phyloP scores from a whole-genome alignment of 2,888 invertebrate genomes.

The Drosophila hamatofila region DNA sequence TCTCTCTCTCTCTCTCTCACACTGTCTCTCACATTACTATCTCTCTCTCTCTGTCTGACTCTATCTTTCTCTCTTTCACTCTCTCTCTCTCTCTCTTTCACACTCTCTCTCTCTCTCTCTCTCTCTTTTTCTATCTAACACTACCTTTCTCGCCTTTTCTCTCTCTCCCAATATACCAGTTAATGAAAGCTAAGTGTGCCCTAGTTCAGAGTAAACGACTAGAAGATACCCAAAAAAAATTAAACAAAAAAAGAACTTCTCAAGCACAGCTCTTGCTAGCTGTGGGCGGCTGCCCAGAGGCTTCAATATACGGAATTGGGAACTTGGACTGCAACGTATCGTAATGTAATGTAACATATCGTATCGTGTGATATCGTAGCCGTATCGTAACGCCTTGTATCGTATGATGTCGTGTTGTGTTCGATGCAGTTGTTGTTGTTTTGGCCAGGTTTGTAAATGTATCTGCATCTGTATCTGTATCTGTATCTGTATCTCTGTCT shows the following conservation, averaged over 20 bases:
- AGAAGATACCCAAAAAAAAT: neutral
- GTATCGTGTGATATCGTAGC: conserved; percentile 31
- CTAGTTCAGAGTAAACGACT: neutral
- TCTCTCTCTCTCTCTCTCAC: neutral
- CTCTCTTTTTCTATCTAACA: neutral
- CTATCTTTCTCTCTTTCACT: neutral
- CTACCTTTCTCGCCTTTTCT: neutral
- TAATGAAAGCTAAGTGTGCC: too few relatives aligned
- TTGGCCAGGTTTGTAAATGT: conserved; percentile 27
- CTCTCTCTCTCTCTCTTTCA: too few relatives aligned
- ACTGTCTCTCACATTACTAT: too few relatives aligned
- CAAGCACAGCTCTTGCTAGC: neutral
- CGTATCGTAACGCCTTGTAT: conserved; percentile 28
- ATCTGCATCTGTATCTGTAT: conserved; percentile 4
- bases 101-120: neutral
- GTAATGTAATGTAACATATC: conserved; percentile 25
- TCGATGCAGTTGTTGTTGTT: conserved; percentile 13
- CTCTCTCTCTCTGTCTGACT: neutral
- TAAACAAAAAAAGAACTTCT: neutral
- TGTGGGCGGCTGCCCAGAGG: conserved; percentile 1
- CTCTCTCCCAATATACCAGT: neutral
- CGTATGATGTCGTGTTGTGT: conserved; percentile 40
- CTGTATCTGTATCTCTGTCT: conserved; percentile 9
- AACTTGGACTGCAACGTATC: conserved; percentile 16
- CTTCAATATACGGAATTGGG: conserved; percentile 26